Evolutionary conservation across 2,113 vertebrate genomes (phyloP).

Genomic region (Diphyllodes magnificus): DNA sequence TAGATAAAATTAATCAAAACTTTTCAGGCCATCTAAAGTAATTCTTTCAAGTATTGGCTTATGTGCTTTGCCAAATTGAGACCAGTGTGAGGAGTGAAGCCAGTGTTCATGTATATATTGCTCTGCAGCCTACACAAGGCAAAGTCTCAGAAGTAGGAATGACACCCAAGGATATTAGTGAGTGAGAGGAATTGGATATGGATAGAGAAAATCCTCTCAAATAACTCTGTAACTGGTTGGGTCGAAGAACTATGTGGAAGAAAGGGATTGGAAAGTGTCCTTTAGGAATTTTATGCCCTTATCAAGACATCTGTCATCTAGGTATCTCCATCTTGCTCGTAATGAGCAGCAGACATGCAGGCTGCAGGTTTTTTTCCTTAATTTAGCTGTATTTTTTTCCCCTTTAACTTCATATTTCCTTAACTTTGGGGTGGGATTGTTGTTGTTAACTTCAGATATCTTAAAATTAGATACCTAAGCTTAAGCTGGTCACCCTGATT

Average conservation of each 20-base stretch:
- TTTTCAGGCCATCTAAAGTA: neutral
- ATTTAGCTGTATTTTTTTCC: neutral
- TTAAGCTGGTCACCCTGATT: neutral
- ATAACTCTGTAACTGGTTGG: neutral
- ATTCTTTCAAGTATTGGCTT: neutral
- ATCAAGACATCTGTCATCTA: neutral
- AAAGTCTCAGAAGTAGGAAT: neutral
- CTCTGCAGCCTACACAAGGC: neutral
- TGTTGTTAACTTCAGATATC: neutral
- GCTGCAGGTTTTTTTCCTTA: neutral
- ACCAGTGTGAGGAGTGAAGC: neutral
- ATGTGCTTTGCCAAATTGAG: neutral
- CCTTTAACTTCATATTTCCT: neutral
- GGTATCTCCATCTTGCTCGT: neutral
- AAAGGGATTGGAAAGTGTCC: neutral
- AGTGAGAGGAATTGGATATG: neutral
- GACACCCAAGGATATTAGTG: neutral
- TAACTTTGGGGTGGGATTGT: neutral
- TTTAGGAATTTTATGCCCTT: neutral
- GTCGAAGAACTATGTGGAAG: neutral
- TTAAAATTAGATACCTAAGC: neutral
- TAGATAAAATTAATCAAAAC: neutral
- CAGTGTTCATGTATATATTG: accelerated
- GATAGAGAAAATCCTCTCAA: neutral
- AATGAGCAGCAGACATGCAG: neutral